Base-by-base conservation (phyloP, 1,140 invertebrate genomes). In the Bradynema listronoti region DNA sequence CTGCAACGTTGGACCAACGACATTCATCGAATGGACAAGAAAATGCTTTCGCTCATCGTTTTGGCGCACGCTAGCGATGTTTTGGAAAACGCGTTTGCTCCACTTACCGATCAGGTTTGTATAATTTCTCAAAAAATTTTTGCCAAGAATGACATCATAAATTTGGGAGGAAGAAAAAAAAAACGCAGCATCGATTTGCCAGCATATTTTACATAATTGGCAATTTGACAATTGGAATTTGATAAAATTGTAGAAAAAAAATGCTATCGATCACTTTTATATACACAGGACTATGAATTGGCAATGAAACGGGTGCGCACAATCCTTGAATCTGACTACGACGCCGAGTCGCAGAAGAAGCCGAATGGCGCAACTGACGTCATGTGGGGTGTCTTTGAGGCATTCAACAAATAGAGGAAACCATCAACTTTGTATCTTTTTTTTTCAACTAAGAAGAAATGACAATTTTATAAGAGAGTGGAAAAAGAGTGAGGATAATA, bases 61-160 rank as follows among this genome's bases (percentile, higher is more conserved):
- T 82, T 99, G 51, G 91, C 93, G 22, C 92, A 99, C 80, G 90
- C 92, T 14, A 93, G 92, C 46, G 94, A 99, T 81, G 94, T 99
- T 14, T 82, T 99, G 4, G 95, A 99, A 82, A 99, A 99, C 82
- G 95, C 95, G n/a, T 98, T 99, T 82, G 91, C 90, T 22, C 91
- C 93, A 1, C 83, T 99, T 1, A 94, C 54, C 34, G 77, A 78
- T 56, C 63, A 78, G 56, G 74, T 62, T 19, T 22, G 25, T 19
- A 4, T 3, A 3, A 19, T 4, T 22, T 43, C 27, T 6, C 9
- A 27, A 27, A 4, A 4, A 30, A 47, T 32, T 56, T 56, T 56
- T 56, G 1, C 2, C 50, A 56, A 29, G n/a, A 42, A 53, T 53
- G 1, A 36, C 5, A 62, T 1, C 57, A n/a, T n/a, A n/a, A n/a